Evolutionary conservation across 2,888 invertebrate species (phyloP).

Genomic region (Nemapogon koenigi): DNA sequence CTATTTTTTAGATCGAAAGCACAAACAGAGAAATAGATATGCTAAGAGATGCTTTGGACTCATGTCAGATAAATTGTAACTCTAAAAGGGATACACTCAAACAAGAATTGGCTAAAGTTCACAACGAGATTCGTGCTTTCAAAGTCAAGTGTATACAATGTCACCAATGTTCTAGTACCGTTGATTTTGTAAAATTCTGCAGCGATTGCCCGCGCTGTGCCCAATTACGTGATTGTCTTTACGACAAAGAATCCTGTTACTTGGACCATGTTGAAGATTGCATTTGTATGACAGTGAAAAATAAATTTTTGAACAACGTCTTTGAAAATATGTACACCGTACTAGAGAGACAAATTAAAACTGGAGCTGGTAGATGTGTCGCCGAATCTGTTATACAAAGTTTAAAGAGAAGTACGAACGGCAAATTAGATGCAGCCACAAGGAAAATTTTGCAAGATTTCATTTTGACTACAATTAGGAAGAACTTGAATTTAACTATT

Average conservation of each 20-base stretch:
- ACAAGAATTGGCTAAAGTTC: slow-evolving; percentile 30
- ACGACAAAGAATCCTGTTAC: slow-evolving; percentile 27
- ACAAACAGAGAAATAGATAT: slow-evolving; percentile 34
- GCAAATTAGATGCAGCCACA: slow-evolving; percentile 38
- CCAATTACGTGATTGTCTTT: slow-evolving; percentile 30
- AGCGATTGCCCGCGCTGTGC: slow-evolving; percentile 43
- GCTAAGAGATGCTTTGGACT: slow-evolving; percentile 27
- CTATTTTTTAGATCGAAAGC: not conserved
- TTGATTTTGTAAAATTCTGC: slow-evolving; percentile 34
- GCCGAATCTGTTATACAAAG: slow-evolving; percentile 34
- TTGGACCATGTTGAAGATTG: slow-evolving; percentile 32
- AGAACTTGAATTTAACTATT: slow-evolving; percentile 46
- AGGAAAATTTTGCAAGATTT: slow-evolving; percentile 38
- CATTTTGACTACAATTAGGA: slow-evolving; percentile 36
- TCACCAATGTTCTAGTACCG: slow-evolving; percentile 34
- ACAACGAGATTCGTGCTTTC: slow-evolving; percentile 27
- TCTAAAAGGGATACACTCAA: slow-evolving; percentile 27
- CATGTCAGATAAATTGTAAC: slow-evolving; percentile 37
- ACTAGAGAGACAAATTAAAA: slow-evolving; percentile 32
- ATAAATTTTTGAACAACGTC: slow-evolving; percentile 45
- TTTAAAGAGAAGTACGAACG: slow-evolving; percentile 39
- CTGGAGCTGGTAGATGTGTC: slow-evolving; percentile 33
- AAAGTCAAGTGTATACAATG: slow-evolving; percentile 32
- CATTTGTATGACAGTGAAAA: slow-evolving; percentile 39
- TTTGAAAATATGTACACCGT: slow-evolving; percentile 53